Percentiles rank a stretch among this genome's conserved stretches.
Evolutionary conservation across 2,113 vertebrate species (phyloP).

Genomic region (Oplegnathus fasciatus): DNA sequence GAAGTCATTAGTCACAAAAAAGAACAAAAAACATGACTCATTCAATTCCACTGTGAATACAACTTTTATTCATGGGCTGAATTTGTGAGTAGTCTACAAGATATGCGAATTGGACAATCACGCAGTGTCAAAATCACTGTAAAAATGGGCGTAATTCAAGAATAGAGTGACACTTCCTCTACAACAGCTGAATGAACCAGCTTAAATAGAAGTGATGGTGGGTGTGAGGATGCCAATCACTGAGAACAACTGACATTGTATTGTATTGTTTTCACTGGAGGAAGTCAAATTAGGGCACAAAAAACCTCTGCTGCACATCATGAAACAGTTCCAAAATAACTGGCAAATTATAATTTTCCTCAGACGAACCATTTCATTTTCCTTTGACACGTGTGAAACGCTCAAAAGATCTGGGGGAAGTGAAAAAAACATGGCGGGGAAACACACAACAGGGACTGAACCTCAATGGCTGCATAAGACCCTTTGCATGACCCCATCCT

Average conservation of each 20-base stretch:
- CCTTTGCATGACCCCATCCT: conserved; percentile 54
- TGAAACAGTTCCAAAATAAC: conserved; percentile 37
- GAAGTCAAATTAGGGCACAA: conserved; percentile 32
- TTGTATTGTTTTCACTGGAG: conserved; percentile 45
- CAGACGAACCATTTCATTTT: conserved; percentile 3
- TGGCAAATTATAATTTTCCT: conserved; percentile 4
- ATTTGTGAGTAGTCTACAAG: conserved; percentile 45
- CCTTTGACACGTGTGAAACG: neutral
- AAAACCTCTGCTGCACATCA: conserved; percentile 24
- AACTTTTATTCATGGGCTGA: conserved; percentile 51
- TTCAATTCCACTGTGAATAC: conserved; percentile 49
- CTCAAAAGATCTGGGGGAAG: conserved; percentile 2
- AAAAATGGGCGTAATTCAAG: conserved; percentile 53
- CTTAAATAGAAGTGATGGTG: conserved; percentile 48
- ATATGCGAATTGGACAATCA: conserved; percentile 69
- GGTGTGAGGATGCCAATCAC: conserved; percentile 70
- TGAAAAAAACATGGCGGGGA: conserved; percentile 22
- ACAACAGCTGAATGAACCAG: conserved; percentile 52
- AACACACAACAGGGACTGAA: neutral
- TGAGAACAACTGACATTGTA: conserved; percentile 49
- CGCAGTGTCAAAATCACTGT: conserved; percentile 61
- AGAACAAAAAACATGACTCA: conserved; percentile 13
- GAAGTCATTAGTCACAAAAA: conserved; percentile 43
- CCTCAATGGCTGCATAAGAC: conserved; percentile 30
- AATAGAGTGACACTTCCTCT: conserved; percentile 53